Evolutionary conservation across 1,140 invertebrate genomes (phyloP), one percentile per base, ranked within the genome.

Genomic region (Drosophila aff.): DNA sequence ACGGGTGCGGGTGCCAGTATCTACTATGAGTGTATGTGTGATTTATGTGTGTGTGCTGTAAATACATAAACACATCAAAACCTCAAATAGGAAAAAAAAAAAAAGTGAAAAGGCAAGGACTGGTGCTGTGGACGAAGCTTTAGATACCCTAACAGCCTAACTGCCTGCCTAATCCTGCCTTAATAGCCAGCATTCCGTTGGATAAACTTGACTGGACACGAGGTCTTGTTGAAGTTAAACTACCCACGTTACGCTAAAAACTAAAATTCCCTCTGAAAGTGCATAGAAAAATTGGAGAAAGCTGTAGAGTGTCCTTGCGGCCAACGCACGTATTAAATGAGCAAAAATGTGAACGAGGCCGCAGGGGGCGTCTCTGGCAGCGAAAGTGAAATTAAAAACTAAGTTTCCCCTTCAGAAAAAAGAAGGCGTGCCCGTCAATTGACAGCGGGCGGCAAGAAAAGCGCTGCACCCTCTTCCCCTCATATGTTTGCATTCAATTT

Each of bases 331-430:
- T 75, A 85, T 76, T 74, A 90, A 91, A 85, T 85, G 86, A 82
- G 81, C 86, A 90, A 85, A 78, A 83, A 69, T 66, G 63, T 62
- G 62, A 50, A 50, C 57, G 43, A 41, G 69, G 47, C 47, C 40
- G 49, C 61, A 15, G 41, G 31, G 59, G 50, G 62, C 67, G 61
- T 41, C 55, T 36, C 23, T 60, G 33, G 44, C 62, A 62, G 55
- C 26, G 60, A 90, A 90, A 89, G 85, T 89, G 81, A 81, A 89
- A 89, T 89, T 89, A 89, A 89, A 73, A 89, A 84, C 77, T 90
- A 81, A 84, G 76, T 90, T 74, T 46, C 36, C 53, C 58, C 57
- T 50, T 16, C 16, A 21, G 13, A 44, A 59, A 55, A 55, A 40
- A 57, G 31, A 16, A 53, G 76, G 80, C 73, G 69, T 72, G 81